phyloP scores from a whole-genome alignment of 2,888 invertebrate species.

The Lochmaea capreae region DNA sequence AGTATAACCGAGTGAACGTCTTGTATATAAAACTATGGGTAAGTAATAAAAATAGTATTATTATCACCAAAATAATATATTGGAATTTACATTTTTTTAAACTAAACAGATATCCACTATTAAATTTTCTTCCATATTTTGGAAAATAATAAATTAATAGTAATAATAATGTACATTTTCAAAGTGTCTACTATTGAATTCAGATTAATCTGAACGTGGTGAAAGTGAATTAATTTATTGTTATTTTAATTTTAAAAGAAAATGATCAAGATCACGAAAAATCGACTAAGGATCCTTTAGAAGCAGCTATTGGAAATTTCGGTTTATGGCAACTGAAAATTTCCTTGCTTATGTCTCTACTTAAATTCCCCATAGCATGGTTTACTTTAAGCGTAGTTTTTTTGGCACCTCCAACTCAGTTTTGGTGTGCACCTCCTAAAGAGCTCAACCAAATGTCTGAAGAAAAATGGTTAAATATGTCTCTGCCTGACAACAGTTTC shows the following conservation, averaged over 20 bases:
- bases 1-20: background rate
- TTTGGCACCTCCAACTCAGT: slow-evolving; percentile 71
- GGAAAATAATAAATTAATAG: no score
- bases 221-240: background rate
- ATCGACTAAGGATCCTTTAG: slow-evolving; percentile 41
- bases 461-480: slow-evolving; percentile 66
- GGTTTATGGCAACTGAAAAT: slow-evolving; percentile 72
- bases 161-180: no score
- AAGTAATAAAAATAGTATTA: background rate
- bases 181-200: no score
- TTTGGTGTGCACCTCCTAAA: slow-evolving; percentile 68
- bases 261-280: background rate
- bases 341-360: slow-evolving; percentile 69
- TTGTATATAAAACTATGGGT: background rate
- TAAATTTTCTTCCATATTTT: no score
- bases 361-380: slow-evolving; percentile 73
- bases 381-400: slow-evolving; percentile 74
- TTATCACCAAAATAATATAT: background rate
- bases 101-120: no score
- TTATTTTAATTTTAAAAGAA: slow-evolving; percentile 30
- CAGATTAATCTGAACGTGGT: no score
- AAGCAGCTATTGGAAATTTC: slow-evolving; percentile 68
- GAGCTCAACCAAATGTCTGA: slow-evolving; percentile 56
- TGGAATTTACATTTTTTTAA: no score
- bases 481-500: slow-evolving; percentile 41